Conservation (phyloP, 2,797 vertebrate genomes). For the Ciconia nigra region DNA sequence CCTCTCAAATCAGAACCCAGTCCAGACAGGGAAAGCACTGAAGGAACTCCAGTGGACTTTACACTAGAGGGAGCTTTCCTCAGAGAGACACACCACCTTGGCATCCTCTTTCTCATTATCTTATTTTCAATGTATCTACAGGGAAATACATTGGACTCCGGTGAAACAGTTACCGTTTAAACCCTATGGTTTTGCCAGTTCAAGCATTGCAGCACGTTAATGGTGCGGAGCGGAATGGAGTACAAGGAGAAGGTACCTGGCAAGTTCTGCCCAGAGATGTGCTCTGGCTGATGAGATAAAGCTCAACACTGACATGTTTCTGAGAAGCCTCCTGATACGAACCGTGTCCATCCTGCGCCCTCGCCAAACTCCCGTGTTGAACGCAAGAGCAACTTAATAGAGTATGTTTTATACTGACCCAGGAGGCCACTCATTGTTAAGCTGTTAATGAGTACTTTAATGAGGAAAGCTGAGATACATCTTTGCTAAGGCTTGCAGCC, state of each 20-base stretch:
- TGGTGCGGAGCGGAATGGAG: rapidly evolving
- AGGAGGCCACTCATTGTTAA: not conserved
- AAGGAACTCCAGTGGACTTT: not conserved
- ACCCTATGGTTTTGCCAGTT: not conserved
- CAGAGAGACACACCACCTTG: not conserved
- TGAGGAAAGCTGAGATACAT: not conserved
- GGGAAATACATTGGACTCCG: not conserved
- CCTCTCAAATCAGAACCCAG: not conserved
- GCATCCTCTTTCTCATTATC: not conserved
- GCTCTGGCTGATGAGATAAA: not conserved
- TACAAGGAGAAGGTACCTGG: not conserved
- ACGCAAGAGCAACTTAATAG: not conserved
- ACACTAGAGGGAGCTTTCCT: conserved; percentile 45
- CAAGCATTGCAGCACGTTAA: not conserved
- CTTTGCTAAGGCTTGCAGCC: not conserved
- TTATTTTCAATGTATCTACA: not conserved
- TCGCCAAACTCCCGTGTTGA: not conserved
- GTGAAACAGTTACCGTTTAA: not conserved
- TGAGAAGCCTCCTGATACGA: not conserved
- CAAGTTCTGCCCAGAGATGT: not conserved
- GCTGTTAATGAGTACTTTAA: not conserved
- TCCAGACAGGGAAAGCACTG: not conserved
- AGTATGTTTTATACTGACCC: not conserved
- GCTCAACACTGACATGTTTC: not conserved
- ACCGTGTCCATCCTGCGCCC: rapidly evolving